These are phyloP conservation scores for Pteronura brasiliensis DNA, from an alignment of 2,113 vertebrate genomes.

Conservation along the genomic window DNA sequence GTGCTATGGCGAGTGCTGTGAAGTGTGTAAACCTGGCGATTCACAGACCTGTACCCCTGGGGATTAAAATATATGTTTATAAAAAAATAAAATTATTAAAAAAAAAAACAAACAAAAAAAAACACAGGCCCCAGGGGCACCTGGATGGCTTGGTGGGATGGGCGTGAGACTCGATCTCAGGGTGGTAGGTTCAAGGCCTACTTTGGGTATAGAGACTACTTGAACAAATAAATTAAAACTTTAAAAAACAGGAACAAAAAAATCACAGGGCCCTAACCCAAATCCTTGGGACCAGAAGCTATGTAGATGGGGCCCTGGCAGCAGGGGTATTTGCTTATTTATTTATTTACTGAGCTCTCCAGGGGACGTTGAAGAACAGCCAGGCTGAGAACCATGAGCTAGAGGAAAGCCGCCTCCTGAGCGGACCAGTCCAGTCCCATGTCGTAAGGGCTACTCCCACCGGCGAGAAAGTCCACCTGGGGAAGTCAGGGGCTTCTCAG, in stretches of 20 bases:
- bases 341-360: not conserved
- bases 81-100: no score
- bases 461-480: not conserved
- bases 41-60: no score
- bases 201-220: not conserved
- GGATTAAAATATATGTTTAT: no score
- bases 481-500: not conserved
- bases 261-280: not conserved
- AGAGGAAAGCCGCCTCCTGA: not conserved
- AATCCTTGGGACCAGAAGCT: not conserved
- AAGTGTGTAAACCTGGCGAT: no score
- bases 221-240: not conserved
- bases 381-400: not conserved
- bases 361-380: not conserved
- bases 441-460: fast-evolving
- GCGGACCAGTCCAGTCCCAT: no score
- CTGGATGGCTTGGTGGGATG: not conserved
- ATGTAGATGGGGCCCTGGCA: not conserved
- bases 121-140: not conserved
- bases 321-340: not conserved
- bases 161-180: not conserved
- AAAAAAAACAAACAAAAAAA: no score
- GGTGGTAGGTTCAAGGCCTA: not conserved
- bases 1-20: no score
- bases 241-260: not conserved